Evolutionary conservation across 2,888 invertebrate species (phyloP).

Genomic region (Megaustenia siamemsis): DNA sequence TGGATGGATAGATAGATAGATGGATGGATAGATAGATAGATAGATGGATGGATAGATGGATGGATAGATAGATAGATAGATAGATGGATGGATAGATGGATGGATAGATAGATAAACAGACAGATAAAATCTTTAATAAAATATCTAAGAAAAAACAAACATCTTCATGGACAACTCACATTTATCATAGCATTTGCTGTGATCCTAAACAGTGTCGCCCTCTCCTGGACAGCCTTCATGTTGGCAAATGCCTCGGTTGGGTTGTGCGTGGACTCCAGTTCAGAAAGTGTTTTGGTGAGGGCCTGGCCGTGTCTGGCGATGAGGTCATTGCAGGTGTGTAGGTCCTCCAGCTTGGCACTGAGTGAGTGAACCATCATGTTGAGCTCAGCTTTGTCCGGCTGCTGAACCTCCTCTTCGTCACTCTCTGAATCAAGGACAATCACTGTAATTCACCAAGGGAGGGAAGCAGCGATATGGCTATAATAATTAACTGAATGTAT

Average conservation of each 20-base stretch:
- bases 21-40: too few relatives aligned
- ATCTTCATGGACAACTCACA: slow-evolving; percentile 82
- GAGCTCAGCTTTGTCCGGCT: slow-evolving; percentile 82
- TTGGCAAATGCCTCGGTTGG: slow-evolving; percentile 72
- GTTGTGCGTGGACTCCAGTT: slow-evolving; percentile 80
- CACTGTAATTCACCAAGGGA: slow-evolving; percentile 47
- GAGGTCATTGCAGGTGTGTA: slow-evolving; percentile 94
- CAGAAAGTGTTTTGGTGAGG: slow-evolving; percentile 84
- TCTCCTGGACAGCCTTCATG: slow-evolving; percentile 92
- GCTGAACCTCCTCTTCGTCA: slow-evolving; percentile 81
- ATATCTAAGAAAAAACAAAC: slow-evolving; percentile 5
- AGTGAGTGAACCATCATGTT: slow-evolving; percentile 83
- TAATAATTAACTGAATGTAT: background rate
- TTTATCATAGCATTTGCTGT: slow-evolving; percentile 98
- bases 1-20: too few relatives aligned
- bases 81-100: too few relatives aligned
- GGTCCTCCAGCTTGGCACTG: slow-evolving; percentile 90
- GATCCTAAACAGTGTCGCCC: slow-evolving; percentile 95
- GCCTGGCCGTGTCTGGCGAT: slow-evolving; percentile 93
- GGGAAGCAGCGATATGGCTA: background rate
- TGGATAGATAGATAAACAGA: too few relatives aligned
- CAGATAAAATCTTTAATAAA: background rate
- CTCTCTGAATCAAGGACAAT: slow-evolving; percentile 82
- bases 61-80: too few relatives aligned
- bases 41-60: too few relatives aligned